Evolutionary conservation across 2,113 vertebrate species (phyloP).

Genomic region (Antechinus stuartii): DNA sequence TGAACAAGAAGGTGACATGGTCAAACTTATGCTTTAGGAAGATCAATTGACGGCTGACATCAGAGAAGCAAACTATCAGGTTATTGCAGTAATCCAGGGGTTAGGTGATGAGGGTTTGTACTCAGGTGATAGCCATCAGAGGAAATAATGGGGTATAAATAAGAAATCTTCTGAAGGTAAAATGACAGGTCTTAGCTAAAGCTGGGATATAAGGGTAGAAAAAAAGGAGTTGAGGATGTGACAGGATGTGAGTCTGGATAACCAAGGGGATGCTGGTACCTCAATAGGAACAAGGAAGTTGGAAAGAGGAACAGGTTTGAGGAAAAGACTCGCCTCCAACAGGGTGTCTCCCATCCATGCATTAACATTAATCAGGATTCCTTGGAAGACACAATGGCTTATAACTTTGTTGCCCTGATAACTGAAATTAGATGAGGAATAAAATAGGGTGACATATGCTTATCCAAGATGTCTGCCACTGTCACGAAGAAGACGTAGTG

Average conservation of each 20-base stretch:
- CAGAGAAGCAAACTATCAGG: neutral
- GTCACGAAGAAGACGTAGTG: neutral
- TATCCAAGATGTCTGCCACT: neutral
- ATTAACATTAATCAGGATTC: neutral
- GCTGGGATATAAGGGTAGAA: neutral
- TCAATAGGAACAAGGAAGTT: neutral
- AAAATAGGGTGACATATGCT: neutral
- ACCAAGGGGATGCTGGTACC: neutral
- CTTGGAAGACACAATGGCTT: neutral
- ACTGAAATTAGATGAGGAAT: neutral
- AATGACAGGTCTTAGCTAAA: neutral
- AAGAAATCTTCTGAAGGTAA: neutral
- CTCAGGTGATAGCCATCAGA: neutral
- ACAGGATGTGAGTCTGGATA: neutral
- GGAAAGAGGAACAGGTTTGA: neutral
- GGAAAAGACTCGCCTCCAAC: no score
- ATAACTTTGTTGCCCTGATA: neutral
- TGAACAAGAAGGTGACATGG: neutral
- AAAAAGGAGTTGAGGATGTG: neutral
- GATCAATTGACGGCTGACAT: neutral
- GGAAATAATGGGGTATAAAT: neutral
- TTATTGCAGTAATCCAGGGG: neutral
- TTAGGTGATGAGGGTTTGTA: neutral
- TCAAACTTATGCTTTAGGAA: neutral
- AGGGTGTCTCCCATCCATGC: neutral